Base-by-base conservation (phyloP, 2,888 invertebrate genomes). In the Corythucha ciliata region DNA sequence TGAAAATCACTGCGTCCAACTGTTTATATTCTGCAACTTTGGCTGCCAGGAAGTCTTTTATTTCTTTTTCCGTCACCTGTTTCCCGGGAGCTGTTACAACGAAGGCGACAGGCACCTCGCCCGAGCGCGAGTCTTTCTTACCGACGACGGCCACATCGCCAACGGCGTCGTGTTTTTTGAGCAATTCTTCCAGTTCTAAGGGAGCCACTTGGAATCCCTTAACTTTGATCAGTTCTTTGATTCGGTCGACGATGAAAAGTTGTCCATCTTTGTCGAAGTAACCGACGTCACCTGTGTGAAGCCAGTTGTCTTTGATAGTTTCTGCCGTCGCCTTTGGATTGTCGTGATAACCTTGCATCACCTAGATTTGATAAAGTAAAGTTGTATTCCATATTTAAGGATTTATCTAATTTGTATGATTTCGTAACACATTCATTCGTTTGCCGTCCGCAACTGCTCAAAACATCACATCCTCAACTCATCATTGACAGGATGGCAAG, bases 101-200 rank as follows among this genome's bases (percentile, higher is more conserved):
- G 63, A 79, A 86, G 0, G 84, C 86, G 60, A 73, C 74, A 0
- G 86, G 86, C 1, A 84, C 67, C 70, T 87, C 86, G 1, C 85
- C 86, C 0, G 80, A 77, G 14, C 77, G 64, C 0, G 75, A 70
- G 63, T 85, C 79, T 0, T 81, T 78, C n/a, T 83, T 71, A 1
- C 86, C 87, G 32, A 89, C 74, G 0, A 93, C 90, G 0, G 84
- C 91, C 0, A 82, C 86, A 62, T 93, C 92, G 10, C 72, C 66
- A 1, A 94, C 74, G 22, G 74, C 75, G 0, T 85, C 82, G 67
- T 86, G 83, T 36, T 76, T 74, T 53, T 83, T 74, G 1, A 89
- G 63, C 5, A 88, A 65, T 58, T 79, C 81, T 68, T 90, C 89
- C 52, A 89, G 67, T 69, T 90, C 89, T 2, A 88, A 85, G 20